Evolutionary conservation across 2,797 vertebrate genomes (phyloP), one percentile per base, ranked within the genome.

Genomic region (Sitta carolinensis): DNA sequence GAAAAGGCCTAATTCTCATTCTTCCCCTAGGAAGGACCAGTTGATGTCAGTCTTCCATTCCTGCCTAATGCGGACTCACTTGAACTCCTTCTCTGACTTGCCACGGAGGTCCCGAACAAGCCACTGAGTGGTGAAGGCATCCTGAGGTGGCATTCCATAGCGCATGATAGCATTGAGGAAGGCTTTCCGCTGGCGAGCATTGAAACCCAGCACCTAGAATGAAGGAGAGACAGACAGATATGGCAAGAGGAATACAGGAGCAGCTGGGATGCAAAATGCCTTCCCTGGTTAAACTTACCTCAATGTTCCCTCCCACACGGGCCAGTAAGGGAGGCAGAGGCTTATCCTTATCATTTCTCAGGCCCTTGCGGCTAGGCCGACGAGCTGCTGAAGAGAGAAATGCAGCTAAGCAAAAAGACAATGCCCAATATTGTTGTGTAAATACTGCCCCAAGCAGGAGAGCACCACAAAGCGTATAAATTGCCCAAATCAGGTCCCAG

Each of bases 141-240:
- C 99, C 97, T 99, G 99, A 55, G 99, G 99, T 27, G 99, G 99
- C 99, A 99, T 99, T 90, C 99, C 99, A 73, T 99, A 99, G 91
- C 99, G 99, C 99, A 99, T 99, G 95, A 99, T 99, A 38, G 99
- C 99, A 82, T 99, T 99, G 93, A 99, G 98, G 98, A 99, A 99
- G 54, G 99, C 99, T 97, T 99, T 99, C 96, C 99, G 98, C 97
- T 99, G 99, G 25, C 99, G 98, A 42, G 99, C 99, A 16, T 99
- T 99, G 97, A 99, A 99, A 89, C 99, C 99, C 96, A 99, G 96
- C 61, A 99, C 99, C 99, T 99, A 89, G 32, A 47, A 87, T 1
- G 1, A 30, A 32, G 29, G 19, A 75, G 83, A 20, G 20, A 59
- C 40, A 51, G 20, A 50, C 7, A 38, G 57, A 32, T 93, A 34